Evolutionary conservation across 2,113 vertebrate genomes (phyloP).

Genomic region (Redunca redunca): DNA sequence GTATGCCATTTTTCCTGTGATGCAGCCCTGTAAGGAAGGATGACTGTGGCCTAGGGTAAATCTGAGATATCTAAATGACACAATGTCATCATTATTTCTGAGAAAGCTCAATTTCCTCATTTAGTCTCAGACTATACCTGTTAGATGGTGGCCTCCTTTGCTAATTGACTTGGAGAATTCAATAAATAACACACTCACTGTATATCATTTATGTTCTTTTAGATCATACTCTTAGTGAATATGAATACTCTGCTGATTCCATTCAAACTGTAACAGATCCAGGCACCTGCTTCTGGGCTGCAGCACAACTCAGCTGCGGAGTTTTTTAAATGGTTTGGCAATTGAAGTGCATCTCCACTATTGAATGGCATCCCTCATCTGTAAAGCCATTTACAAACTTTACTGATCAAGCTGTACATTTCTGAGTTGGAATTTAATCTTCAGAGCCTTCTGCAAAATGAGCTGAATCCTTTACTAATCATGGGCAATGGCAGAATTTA

Average conservation of each 20-base stretch:
- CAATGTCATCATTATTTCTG: background rate
- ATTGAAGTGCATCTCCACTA: conserved; percentile 64
- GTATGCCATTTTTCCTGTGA: background rate
- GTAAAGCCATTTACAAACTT: conserved; percentile 81
- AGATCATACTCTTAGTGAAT: background rate
- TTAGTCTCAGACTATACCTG: background rate
- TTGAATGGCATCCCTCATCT: conserved; percentile 72
- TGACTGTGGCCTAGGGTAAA: background rate
- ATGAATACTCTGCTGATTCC: conserved; percentile 71
- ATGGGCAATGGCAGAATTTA: conserved; percentile 70
- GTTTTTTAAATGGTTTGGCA: conserved; percentile 65
- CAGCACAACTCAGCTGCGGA: conserved; percentile 68
- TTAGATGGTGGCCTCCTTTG: conserved; percentile 23
- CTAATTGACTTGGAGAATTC: conserved; percentile 40
- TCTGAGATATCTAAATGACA: background rate
- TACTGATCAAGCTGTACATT: conserved; percentile 72
- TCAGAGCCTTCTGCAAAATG: conserved; percentile 72
- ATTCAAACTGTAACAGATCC: conserved; percentile 68
- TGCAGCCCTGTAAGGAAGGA: background rate
- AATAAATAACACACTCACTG: conserved; percentile 30
- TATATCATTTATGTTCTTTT: conserved; percentile 39
- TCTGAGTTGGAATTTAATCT: conserved; percentile 67
- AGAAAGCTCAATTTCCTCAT: conserved; percentile 5
- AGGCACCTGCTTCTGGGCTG: conserved; percentile 75
- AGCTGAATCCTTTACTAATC: conserved; percentile 75